phyloP scores from a whole-genome alignment of 2,888 invertebrate genomes.

The Pseudanteris insignis region DNA sequence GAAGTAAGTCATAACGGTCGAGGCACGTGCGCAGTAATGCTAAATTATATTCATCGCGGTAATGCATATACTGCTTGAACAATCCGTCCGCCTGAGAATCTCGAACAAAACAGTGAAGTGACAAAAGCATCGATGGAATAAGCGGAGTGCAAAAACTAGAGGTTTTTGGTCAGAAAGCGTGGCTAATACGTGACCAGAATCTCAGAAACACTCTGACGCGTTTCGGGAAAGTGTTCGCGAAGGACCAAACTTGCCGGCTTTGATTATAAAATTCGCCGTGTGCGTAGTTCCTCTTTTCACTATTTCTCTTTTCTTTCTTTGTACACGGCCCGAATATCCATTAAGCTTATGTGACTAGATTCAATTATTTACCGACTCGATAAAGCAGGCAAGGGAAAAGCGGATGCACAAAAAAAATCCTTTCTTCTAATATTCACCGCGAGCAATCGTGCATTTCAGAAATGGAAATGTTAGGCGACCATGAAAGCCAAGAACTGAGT shows the following conservation, averaged over 20 bases:
- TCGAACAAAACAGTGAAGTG: slow-evolving; percentile 3
- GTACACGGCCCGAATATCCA: slow-evolving; percentile 28
- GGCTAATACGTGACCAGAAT: slow-evolving; percentile 58
- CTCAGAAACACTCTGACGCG: slow-evolving; percentile 7
- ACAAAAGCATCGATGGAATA: slow-evolving; percentile 4
- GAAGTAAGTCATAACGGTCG: slow-evolving; percentile 30
- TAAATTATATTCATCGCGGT: neutral
- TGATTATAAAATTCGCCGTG: slow-evolving; percentile 44
- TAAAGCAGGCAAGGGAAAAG: slow-evolving; percentile 19
- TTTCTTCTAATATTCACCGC: slow-evolving; percentile 37
- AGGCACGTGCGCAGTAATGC: slow-evolving; percentile 20
- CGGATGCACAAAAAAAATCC: slow-evolving; percentile 9
- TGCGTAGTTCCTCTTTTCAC: slow-evolving; percentile 40
- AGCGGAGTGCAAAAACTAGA: slow-evolving; percentile 4
- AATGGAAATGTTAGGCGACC: slow-evolving; percentile 25
- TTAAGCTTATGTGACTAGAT: slow-evolving; percentile 40
- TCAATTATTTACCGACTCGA: slow-evolving; percentile 37
- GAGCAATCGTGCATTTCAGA: slow-evolving; percentile 17
- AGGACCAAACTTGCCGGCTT: slow-evolving; percentile 38
- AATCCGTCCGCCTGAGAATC: slow-evolving; percentile 9
- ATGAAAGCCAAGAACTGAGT: slow-evolving; percentile 27
- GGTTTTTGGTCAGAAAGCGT: slow-evolving; percentile 55
- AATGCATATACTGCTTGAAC: slow-evolving; percentile 5
- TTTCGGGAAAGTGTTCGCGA: slow-evolving; percentile 17
- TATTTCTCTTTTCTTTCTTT: slow-evolving; percentile 28